phyloP scores from a whole-genome alignment of 2,888 invertebrate species.

The Rambutsinella grinnellia region DNA sequence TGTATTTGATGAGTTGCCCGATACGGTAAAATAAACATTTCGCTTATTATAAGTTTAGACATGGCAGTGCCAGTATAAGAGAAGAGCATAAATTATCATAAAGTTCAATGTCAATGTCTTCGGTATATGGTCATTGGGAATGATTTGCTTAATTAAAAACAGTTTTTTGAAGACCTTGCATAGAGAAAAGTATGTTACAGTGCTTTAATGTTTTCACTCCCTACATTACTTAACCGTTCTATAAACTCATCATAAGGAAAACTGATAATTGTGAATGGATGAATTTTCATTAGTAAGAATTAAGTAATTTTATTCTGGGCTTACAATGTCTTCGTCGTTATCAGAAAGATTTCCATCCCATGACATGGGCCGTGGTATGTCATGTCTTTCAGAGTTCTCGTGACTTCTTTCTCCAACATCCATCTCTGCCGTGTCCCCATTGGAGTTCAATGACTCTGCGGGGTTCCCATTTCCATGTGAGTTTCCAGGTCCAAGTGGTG shows the following conservation, averaged over 20 bases:
- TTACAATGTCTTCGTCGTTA: slow-evolving; percentile 73
- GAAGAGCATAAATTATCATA: background rate
- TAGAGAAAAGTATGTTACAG: background rate
- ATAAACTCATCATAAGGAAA: background rate
- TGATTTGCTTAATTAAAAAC: background rate
- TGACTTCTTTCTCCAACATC: slow-evolving; percentile 68
- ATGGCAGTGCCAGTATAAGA: no score
- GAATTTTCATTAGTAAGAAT: background rate
- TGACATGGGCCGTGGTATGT: slow-evolving; percentile 85
- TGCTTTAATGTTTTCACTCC: background rate
- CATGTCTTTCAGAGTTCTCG: slow-evolving; percentile 68
- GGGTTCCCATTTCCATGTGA: slow-evolving; percentile 14
- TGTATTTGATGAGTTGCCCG: no score
- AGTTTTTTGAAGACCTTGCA: background rate
- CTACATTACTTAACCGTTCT: background rate
- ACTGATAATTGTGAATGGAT: no score
- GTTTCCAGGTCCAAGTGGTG: slow-evolving; percentile 20
- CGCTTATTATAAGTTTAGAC: no score
- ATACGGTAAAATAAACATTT: no score
- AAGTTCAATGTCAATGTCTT: background rate
- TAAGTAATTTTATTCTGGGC: background rate
- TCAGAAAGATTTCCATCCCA: slow-evolving; percentile 95
- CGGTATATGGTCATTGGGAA: background rate
- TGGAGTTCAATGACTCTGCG: slow-evolving; percentile 33
- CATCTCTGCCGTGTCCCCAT: slow-evolving; percentile 35